phyloP scores from a whole-genome alignment of 2,113 vertebrate species.

The Oxygymnocypris stewartii region DNA sequence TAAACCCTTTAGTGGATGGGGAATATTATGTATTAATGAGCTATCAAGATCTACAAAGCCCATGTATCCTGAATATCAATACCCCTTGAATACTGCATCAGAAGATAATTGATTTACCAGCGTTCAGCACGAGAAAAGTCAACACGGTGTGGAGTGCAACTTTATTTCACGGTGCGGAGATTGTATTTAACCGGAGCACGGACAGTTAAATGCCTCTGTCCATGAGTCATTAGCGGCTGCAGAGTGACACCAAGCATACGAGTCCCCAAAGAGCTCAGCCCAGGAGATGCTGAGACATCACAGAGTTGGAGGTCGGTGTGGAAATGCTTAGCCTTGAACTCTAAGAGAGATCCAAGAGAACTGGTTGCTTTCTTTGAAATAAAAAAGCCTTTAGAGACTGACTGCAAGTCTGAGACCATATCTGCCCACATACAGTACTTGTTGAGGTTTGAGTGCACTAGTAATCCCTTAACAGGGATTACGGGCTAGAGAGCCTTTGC shows the following conservation, averaged over 20 bases:
- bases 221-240: conserved; percentile 53
- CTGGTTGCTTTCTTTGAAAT: conserved; percentile 9
- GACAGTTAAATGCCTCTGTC: conserved; percentile 60
- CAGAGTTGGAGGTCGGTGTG: not conserved
- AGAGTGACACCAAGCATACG: conserved; percentile 45
- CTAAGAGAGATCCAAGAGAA: not conserved
- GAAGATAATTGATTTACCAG: conserved; percentile 52
- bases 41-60: conserved; percentile 37
- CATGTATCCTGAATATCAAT: conserved; percentile 49
- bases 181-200: conserved; percentile 52
- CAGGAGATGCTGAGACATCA: not conserved
- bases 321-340: conserved; percentile 21
- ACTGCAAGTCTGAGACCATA: not conserved
- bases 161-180: conserved; percentile 56
- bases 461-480: conserved; percentile 13
- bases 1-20: conserved; percentile 29
- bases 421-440: conserved; percentile 8
- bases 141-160: conserved; percentile 49
- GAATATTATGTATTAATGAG: conserved; percentile 50
- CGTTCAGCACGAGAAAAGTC: conserved; percentile 35
- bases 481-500: not conserved
- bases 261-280: conserved; percentile 20
- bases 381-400: conserved; percentile 5
- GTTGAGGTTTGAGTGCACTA: not conserved
- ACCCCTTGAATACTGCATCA: conserved; percentile 18